Percentiles rank a stretch among this genome's conserved stretches.
Evolutionary conservation across 1,140 invertebrate species (phyloP).

Genomic region (Temnothorax curvispinosus): DNA sequence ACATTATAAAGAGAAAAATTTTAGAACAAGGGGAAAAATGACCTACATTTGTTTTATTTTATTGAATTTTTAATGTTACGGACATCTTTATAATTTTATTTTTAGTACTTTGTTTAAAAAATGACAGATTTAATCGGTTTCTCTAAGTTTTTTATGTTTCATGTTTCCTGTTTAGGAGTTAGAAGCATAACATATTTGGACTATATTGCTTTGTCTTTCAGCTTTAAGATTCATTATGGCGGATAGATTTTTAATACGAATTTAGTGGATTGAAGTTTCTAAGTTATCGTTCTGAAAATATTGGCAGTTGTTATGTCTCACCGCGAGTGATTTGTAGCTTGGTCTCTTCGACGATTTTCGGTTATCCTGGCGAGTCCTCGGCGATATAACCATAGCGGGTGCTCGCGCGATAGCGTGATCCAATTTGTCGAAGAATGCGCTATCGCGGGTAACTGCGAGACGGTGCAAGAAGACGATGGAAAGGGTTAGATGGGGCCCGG

Average conservation of each 20-base stretch:
- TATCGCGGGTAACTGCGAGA: constrained; percentile 75
- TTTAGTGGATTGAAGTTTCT: neutral
- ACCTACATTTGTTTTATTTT: neutral
- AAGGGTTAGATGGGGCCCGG: constrained; percentile 55
- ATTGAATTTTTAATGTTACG: neutral
- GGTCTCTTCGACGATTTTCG: constrained; percentile 20
- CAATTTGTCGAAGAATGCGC: constrained; percentile 85
- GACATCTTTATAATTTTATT: neutral
- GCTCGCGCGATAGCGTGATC: constrained; percentile 82
- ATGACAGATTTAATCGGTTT: neutral
- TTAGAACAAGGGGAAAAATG: neutral
- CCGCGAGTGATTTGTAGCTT: neutral
- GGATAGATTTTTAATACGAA: neutral
- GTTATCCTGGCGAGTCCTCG: constrained; percentile 69
- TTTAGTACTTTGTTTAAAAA: neutral
- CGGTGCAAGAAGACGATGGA: constrained; percentile 65
- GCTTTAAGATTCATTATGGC: neutral
- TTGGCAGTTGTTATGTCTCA: neutral
- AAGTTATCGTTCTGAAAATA: neutral
- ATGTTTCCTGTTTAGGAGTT: neutral
- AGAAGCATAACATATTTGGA: neutral
- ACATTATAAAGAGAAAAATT: neutral
- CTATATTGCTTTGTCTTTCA: neutral
- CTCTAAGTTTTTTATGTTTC: neutral
- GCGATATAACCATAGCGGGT: constrained; percentile 67